Evolutionary conservation across 2,888 invertebrate species (phyloP), one percentile per base, ranked within the genome.

Genomic region (Eupithecia abbreviata): DNA sequence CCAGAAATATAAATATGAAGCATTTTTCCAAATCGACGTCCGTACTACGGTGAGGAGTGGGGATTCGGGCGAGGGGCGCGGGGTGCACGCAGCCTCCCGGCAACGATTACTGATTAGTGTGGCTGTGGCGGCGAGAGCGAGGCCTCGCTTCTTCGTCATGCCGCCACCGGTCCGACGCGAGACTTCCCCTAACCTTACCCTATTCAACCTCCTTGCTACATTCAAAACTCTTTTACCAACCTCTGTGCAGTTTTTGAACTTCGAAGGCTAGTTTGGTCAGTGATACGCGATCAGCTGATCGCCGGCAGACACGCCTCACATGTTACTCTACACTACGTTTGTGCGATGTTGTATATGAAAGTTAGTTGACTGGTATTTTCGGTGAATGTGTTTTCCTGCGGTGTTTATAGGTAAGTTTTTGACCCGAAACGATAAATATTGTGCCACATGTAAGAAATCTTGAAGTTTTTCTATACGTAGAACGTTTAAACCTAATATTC

Each of bases 71-170:
- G 84, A 82, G 73, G 83, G 82, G 85, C 82, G 82, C 86, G 84
- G 85, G 86, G 88, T 91, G 90, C 91, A 91, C 93, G 93, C 94
- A 94, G 94, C 94, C 94, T 94, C 92, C 92, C 92, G 91, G 90
- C 95, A 95, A 95, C 95, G 95, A 95, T 95, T 95, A 95, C 95
- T 95, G 95, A 95, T 95, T 95, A 95, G 95, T 95, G 92, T 93
- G 92, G 91, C 93, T 95, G 92, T 92, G 92, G 91, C 93, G 92
- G 93, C 90, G 92, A 86, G 91, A 88, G 90, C 90, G 93, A 93
- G 91, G 90, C 89, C 90, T 90, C 92, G 93, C 90, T 87, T 87
- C 84, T 85, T 88, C 88, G 84, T 85, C 79, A 90, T 90, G 92
- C 90, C 91, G 89, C 90, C 92, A 88, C 90, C 89, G 87, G 84